Base-by-base conservation (phyloP, 2,888 invertebrate species). In the Drosophila buzzatii region DNA sequence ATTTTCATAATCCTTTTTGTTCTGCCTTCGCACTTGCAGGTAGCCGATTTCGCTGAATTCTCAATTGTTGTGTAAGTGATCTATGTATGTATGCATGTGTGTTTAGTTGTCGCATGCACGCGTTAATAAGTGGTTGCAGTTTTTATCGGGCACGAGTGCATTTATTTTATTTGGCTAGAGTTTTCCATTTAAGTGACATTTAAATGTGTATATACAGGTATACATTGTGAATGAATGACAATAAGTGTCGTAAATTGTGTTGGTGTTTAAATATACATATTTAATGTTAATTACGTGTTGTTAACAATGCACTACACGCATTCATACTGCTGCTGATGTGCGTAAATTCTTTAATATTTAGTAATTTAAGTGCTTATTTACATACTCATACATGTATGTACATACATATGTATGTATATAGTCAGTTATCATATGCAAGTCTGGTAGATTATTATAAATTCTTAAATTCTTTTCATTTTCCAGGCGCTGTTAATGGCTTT, bases 161-260 rank as follows among this genome's bases (percentile, higher is more conserved):
- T 23, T 45, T 37, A 18, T 33, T 33, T 31, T 23, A 7, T 51
- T 51, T 7, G 33, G 33, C 10, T 33, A 10, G 8, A 3, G 7
- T 3, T 41, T 37, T 39, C 16, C 5, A 5, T 16, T 37, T 6
- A 23, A 53, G 53, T 53, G 20, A 37, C 20, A 52, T 16, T 31
- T 52, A 23, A 9, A 31, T 47, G 14, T 47, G 4, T n/a, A n/a
- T 9, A n/a, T 2, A 31, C 10, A 33, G 12, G n/a, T 1, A 27
- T 27, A 27, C 39, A 51, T 33, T 33, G 18, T 12, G 49, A 18
- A 51, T 33, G 18, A 39, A 27, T n/a, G 12, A 7, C 16, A 37
- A 39, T 27, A 57, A 57, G 9, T 56, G 56, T 56, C 9, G 42
- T 33, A 33, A 56, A 33, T 33, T 44, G 20, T 20, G 33, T 20